phyloP scores from a whole-genome alignment of 2,888 invertebrate genomes.

The Platypus cylindrus region DNA sequence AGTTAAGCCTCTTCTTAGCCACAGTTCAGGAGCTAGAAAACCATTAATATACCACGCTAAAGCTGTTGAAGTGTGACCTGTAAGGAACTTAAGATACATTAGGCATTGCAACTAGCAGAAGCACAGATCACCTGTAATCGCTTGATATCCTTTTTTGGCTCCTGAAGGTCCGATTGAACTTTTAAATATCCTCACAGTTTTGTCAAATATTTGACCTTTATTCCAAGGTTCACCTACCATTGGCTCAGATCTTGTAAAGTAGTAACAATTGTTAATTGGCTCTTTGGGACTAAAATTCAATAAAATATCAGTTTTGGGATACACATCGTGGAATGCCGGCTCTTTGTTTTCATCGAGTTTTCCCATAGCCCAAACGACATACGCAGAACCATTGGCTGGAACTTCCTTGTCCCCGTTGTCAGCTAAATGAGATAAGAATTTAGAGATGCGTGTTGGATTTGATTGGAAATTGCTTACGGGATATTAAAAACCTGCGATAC shows the following conservation, averaged over 20 bases:
- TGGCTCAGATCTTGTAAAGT: conserved; percentile 45
- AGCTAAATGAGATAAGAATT: too few relatives aligned
- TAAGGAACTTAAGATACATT: conserved; percentile 9
- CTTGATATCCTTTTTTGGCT: conserved; percentile 64
- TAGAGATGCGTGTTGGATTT: too few relatives aligned
- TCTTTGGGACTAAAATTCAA: conserved; percentile 54
- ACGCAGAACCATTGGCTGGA: conserved; percentile 43
- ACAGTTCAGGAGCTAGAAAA: conserved; percentile 73
- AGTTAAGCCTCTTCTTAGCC: conserved; percentile 69
- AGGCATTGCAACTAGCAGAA: background rate
- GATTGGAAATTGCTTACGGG: conserved; percentile 43
- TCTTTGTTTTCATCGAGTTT: conserved; percentile 61
- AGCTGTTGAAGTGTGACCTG: conserved; percentile 54
- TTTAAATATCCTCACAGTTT: conserved; percentile 62
- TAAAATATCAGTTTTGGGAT: conserved; percentile 56
- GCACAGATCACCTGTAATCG: conserved; percentile 50
- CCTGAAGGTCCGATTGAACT: conserved; percentile 78
- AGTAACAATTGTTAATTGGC: conserved; percentile 56
- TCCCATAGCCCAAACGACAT: conserved; percentile 76
- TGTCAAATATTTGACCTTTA: conserved; percentile 50
- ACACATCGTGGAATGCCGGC: conserved; percentile 72
- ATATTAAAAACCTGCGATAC: conserved; percentile 62
- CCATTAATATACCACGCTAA: conserved; percentile 92
- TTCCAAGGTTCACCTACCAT: conserved; percentile 42
- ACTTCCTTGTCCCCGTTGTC: conserved; percentile 67